These are phyloP conservation scores for Pyrocephalus nanus DNA, from an alignment of 2,797 vertebrate genomes.

Conservation along the genomic window DNA sequence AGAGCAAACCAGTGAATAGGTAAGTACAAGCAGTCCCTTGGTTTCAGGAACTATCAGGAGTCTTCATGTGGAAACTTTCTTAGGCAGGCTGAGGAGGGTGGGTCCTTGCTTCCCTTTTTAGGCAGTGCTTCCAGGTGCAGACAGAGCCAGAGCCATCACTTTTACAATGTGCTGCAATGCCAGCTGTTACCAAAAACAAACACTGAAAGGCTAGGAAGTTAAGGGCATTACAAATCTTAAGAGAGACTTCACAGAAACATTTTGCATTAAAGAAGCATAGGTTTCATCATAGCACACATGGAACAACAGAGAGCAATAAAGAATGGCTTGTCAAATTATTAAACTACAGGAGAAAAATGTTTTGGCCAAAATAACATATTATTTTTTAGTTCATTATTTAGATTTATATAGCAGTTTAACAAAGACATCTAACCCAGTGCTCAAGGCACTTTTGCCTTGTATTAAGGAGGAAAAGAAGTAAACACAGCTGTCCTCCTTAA, in stretches of 20 bases:
- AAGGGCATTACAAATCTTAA: not conserved
- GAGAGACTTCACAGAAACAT: not conserved
- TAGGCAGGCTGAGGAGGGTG: not conserved
- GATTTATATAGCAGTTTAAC: not conserved
- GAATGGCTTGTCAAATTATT: not conserved
- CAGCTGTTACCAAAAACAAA: not conserved
- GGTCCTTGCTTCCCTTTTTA: not conserved
- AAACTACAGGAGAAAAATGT: not conserved
- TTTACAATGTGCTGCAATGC: not conserved
- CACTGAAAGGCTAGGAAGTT: not conserved
- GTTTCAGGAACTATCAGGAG: not conserved
- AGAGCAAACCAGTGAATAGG: not conserved
- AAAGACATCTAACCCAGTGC: not conserved
- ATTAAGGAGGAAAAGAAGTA: not conserved
- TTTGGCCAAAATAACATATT: not conserved
- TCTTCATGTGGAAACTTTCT: not conserved
- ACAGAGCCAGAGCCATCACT: not conserved
- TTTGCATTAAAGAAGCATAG: not conserved
- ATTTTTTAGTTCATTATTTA: not conserved
- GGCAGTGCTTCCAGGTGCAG: not conserved
- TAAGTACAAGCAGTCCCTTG: not conserved
- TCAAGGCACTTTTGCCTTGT: not conserved
- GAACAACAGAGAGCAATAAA: not conserved
- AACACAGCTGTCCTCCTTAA: not conserved
- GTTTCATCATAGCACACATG: not conserved